These are phyloP conservation scores for Dynastes hyllus DNA, from an alignment of 2,888 invertebrate species.

Conservation along the genomic window DNA sequence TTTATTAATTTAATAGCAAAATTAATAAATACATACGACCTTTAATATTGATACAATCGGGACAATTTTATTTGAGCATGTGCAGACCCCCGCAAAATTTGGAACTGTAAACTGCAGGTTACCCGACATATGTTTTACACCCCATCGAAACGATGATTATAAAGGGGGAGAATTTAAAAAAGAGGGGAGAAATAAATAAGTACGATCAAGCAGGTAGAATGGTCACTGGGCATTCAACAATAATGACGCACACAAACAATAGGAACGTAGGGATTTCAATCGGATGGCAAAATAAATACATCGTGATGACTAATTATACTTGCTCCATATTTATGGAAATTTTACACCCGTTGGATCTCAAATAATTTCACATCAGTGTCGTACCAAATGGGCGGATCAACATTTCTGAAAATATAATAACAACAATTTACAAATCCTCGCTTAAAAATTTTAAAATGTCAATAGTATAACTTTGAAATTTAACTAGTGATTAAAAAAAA, in stretches of 20 bases:
- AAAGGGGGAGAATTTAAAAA: too few species aligned
- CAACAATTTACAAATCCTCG: neutral
- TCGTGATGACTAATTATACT: neutral
- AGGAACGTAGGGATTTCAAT: conserved; percentile 6
- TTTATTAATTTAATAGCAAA: too few species aligned
- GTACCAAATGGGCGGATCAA: conserved; percentile 99
- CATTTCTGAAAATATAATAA: conserved; percentile 79
- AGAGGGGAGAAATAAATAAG: conserved; percentile 23
- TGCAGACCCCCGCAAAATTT: too few species aligned
- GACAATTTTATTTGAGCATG: too few species aligned
- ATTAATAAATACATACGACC: too few species aligned
- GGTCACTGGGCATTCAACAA: neutral
- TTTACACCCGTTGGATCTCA: conserved; percentile 96
- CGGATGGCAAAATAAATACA: neutral
- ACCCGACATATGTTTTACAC: neutral
- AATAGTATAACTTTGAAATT: too few species aligned
- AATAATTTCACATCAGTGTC: conserved; percentile 99
- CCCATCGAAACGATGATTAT: neutral
- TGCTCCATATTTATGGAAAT: neutral
- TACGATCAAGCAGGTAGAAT: neutral
- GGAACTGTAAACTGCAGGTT: too few species aligned
- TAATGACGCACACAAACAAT: neutral
- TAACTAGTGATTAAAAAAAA: too few species aligned
- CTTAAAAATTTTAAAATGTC: too few species aligned
- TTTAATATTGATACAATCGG: too few species aligned